phyloP scores from a whole-genome alignment of 1,140 invertebrate genomes.

The Drosophila willistoni region DNA sequence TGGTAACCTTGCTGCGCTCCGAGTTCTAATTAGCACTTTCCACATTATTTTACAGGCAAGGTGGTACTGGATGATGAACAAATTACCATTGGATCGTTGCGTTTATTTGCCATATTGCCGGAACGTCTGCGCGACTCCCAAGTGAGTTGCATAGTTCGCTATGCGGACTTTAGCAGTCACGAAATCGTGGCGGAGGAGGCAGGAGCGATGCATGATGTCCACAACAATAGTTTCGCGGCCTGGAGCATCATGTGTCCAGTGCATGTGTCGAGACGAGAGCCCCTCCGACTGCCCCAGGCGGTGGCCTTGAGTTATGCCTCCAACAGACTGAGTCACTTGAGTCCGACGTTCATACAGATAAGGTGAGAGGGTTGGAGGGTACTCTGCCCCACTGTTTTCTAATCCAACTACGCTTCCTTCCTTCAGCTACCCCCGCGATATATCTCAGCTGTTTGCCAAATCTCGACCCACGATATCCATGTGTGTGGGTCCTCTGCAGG shows the following conservation, averaged over 20 bases:
- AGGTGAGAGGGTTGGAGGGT: constrained; percentile 45
- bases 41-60: constrained; percentile 33
- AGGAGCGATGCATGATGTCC: constrained; percentile 68
- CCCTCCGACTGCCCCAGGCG: constrained; percentile 59
- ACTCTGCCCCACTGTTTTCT: neutral
- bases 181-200: constrained; percentile 67
- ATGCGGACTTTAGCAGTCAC: constrained; percentile 57
- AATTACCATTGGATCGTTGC: constrained; percentile 67
- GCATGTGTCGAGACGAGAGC: constrained; percentile 35
- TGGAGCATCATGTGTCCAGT: constrained; percentile 78
- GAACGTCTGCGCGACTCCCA: constrained; percentile 51
- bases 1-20: neutral
- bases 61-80: constrained; percentile 52
- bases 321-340: constrained; percentile 67
- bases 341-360: constrained; percentile 71
- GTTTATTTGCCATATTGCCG: constrained; percentile 73
- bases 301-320: constrained; percentile 69
- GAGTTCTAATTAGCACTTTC: neutral
- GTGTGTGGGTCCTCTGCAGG: constrained; percentile 88
- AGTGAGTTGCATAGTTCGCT: constrained; percentile 69
- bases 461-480: constrained; percentile 84
- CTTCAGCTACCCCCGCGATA: constrained; percentile 70
- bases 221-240: constrained; percentile 72
- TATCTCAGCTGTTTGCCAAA: constrained; percentile 58
- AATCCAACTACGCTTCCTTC: too few species aligned